Evolutionary conservation across 92 coral and sea anemone genomes (phyloP).

Genomic region (Porites divaricata): DNA sequence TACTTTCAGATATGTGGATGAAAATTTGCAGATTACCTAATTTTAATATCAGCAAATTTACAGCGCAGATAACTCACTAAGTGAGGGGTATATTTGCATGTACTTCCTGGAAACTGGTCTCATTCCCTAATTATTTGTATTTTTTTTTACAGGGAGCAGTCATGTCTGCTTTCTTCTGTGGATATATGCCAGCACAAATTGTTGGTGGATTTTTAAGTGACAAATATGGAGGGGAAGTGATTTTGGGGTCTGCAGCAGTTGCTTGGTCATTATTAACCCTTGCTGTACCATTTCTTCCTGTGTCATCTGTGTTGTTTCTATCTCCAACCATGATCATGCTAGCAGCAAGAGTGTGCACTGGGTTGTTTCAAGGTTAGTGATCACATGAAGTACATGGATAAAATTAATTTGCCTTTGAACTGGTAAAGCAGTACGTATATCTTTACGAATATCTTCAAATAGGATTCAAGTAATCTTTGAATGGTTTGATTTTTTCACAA

Average conservation of each 20-base stretch:
- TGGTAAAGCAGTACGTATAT: neutral
- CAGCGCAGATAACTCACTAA: too few relatives aligned
- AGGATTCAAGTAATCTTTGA: too few relatives aligned
- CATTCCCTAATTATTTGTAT: neutral
- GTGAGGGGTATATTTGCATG: too few relatives aligned
- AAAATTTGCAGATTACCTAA: too few relatives aligned
- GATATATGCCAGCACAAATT: constrained; percentile 94
- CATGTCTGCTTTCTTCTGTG: constrained; percentile 98
- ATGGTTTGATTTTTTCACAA: too few relatives aligned
- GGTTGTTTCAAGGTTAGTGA: constrained; percentile 86
- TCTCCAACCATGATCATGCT: constrained; percentile 77
- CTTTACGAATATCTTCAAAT: too few relatives aligned
- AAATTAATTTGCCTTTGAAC: neutral
- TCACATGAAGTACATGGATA: too few relatives aligned
- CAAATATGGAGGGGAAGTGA: constrained; percentile 92
- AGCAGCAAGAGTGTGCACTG: constrained; percentile 82
- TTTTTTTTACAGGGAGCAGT: constrained; percentile 77
- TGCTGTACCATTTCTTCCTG: constrained; percentile 82
- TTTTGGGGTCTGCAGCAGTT: constrained; percentile 84
- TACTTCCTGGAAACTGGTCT: too few relatives aligned
- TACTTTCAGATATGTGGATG: too few relatives aligned
- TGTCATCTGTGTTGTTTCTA: constrained; percentile 68
- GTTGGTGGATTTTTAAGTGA: constrained; percentile 98
- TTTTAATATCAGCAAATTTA: neutral
- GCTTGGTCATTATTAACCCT: constrained; percentile 87